Percentiles rank a stretch among this genome's conserved stretches.
These are phyloP conservation scores for Leptatherina wallacei DNA, from an alignment of 2,797 vertebrate species.

Conservation along the genomic window DNA sequence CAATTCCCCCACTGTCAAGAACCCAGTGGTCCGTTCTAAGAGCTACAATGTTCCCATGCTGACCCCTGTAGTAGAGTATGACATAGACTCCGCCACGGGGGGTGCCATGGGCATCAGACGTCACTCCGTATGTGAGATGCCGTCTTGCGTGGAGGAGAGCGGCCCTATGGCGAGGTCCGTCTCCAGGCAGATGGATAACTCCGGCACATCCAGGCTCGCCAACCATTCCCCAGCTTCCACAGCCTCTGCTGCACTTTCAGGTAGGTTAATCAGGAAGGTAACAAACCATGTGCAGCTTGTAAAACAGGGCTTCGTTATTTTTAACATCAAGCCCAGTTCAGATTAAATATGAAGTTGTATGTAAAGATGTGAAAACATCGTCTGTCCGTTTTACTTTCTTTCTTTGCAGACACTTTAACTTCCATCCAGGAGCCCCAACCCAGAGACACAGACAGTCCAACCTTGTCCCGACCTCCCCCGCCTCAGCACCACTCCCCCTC, in stretches of 20 bases:
- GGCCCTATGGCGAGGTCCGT: conserved; percentile 55
- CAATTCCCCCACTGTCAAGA: conserved; percentile 83
- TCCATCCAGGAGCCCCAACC: conserved; percentile 56
- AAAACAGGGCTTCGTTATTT: no score
- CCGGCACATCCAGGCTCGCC: conserved; percentile 39
- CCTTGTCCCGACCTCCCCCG: conserved; percentile 14
- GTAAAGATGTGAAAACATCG: background rate
- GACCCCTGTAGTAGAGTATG: conserved; percentile 91
- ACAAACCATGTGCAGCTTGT: background rate
- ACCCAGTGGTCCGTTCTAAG: conserved; percentile 92
- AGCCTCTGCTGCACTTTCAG: conserved; percentile 65
- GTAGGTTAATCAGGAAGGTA: conserved; percentile 18
- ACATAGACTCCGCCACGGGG: conserved; percentile 54
- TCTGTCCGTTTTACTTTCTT: background rate
- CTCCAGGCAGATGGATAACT: background rate
- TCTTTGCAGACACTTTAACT: conserved; percentile 48
- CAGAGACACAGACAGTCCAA: conserved; percentile 2
- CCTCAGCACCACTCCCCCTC: conserved; percentile 68
- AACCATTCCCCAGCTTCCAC: conserved; percentile 66
- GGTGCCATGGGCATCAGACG: conserved; percentile 81
- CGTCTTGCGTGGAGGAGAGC: conserved; percentile 88
- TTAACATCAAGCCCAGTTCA: background rate
- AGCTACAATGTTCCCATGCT: conserved; percentile 96
- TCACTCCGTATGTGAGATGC: conserved; percentile 94
- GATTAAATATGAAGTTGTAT: background rate